phyloP scores from a whole-genome alignment of 2,888 invertebrate species.

The Agrotis ipsilon region DNA sequence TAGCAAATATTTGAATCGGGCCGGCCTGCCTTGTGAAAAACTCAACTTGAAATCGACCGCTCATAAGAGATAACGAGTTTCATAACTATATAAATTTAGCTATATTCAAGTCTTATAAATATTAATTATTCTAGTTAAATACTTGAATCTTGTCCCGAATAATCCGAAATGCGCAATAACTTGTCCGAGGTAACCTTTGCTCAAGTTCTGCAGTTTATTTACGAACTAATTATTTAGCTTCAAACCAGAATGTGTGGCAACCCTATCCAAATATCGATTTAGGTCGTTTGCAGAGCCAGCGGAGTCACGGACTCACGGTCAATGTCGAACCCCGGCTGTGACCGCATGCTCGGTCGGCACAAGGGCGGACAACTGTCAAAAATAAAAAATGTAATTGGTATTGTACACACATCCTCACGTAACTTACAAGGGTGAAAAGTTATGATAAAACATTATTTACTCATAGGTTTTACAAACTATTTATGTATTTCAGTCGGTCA shows the following conservation, averaged over 20 bases:
- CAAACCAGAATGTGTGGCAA: conserved; percentile 28
- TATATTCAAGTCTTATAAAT: conserved; percentile 11
- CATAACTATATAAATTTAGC: not conserved
- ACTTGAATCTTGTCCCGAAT: not conserved
- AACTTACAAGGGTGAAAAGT: not conserved
- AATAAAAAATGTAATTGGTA: conserved; percentile 33
- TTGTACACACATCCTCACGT: conserved; percentile 41
- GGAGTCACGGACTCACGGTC: conserved; percentile 65
- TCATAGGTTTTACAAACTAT: not conserved
- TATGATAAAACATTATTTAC: not conserved
- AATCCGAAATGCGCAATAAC: not conserved
- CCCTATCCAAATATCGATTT: conserved; percentile 67
- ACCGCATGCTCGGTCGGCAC: conserved; percentile 26
- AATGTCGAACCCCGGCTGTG: conserved; percentile 58
- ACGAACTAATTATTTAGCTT: conserved; percentile 7
- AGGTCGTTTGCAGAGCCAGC: conserved; percentile 51
- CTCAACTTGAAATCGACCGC: not conserved
- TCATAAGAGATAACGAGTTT: too few species aligned
- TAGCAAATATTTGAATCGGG: not conserved
- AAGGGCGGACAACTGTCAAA: conserved; percentile 39
- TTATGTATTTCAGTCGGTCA: not conserved
- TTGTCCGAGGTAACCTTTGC: conserved; percentile 19
- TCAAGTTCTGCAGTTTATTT: conserved; percentile 23
- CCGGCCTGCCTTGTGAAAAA: not conserved
- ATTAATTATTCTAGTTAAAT: not conserved